Conservation (phyloP, 1,140 invertebrate species). For the Drosophila punjabiensis region DNA sequence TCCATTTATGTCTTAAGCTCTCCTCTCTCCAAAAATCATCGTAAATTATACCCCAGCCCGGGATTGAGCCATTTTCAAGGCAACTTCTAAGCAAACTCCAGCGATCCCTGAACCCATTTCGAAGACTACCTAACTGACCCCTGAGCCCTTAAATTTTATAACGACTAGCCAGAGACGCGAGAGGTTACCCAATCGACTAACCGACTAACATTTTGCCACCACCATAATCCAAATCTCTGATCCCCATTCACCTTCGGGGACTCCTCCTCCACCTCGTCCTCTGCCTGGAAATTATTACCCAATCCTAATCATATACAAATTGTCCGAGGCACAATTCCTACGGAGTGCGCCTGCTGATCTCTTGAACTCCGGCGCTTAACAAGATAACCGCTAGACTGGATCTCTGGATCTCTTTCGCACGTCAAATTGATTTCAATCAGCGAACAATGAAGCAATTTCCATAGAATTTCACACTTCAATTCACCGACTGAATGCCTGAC, state of each 20-base stretch:
- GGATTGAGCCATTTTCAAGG: conserved; percentile 18
- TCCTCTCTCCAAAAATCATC: neutral
- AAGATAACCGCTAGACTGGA: conserved; percentile 16
- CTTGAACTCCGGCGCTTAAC: conserved; percentile 54
- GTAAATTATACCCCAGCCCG: neutral
- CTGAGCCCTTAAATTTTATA: neutral
- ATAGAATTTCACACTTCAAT: conserved; percentile 77
- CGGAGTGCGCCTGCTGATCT: conserved; percentile 55
- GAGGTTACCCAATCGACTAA: conserved; percentile 27
- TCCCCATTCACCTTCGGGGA: conserved; percentile 33
- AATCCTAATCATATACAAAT: conserved; percentile 49
- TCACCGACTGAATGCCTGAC: conserved; percentile 11
- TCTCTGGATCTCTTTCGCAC: conserved; percentile 45
- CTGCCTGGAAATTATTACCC: conserved; percentile 29
- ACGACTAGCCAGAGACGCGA: conserved; percentile 13
- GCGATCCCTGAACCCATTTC: conserved; percentile 23
- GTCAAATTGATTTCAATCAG: conserved; percentile 78
- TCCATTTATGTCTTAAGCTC: neutral
- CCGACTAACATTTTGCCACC: conserved; percentile 22
- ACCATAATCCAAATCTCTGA: conserved; percentile 22
- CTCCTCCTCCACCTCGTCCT: conserved; percentile 8
- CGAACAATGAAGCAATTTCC: conserved; percentile 72
- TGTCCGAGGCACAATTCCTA: conserved; percentile 5
- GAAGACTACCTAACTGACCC: neutral
- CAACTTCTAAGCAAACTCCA: conserved; percentile 14